Percentiles rank a stretch among this genome's conserved stretches.
Conservation (phyloP, 2,113 vertebrate genomes). For the Heloderma charlesbogerti region DNA sequence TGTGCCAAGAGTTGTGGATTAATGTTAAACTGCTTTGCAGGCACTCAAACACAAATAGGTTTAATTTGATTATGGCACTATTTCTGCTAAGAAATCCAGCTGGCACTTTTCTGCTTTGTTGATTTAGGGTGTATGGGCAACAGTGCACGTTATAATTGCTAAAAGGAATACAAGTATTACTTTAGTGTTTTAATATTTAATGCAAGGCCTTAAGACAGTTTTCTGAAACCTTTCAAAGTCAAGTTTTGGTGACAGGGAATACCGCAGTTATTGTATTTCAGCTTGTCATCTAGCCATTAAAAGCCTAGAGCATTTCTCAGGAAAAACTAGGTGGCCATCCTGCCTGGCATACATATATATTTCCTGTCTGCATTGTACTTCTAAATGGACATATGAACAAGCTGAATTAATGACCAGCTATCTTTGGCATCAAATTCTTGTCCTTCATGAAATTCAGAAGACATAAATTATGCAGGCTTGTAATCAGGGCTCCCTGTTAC, state of each 20-base stretch:
- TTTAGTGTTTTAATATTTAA: not conserved
- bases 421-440: not conserved
- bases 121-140: not conserved
- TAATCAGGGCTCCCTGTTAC: not conserved
- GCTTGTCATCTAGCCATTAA: not conserved
- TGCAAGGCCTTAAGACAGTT: not conserved
- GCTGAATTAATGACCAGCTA: not conserved
- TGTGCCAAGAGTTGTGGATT: constrained; percentile 33
- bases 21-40: not conserved
- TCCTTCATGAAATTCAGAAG: not conserved
- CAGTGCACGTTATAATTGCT: not conserved
- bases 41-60: not conserved
- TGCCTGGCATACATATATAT: not conserved
- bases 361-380: too few species aligned
- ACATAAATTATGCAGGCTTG: not conserved
- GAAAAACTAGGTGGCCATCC: not conserved
- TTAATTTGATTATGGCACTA: not conserved
- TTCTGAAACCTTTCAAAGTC: not conserved
- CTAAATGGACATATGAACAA: not conserved
- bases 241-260: not conserved
- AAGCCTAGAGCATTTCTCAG: not conserved
- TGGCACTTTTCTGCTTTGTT: not conserved
- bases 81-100: not conserved
- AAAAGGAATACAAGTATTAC: not conserved
- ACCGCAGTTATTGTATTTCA: not conserved